Evolutionary conservation across 2,113 vertebrate species (phyloP), one percentile per base, ranked within the genome.

Genomic region (Trachemys scripta): DNA sequence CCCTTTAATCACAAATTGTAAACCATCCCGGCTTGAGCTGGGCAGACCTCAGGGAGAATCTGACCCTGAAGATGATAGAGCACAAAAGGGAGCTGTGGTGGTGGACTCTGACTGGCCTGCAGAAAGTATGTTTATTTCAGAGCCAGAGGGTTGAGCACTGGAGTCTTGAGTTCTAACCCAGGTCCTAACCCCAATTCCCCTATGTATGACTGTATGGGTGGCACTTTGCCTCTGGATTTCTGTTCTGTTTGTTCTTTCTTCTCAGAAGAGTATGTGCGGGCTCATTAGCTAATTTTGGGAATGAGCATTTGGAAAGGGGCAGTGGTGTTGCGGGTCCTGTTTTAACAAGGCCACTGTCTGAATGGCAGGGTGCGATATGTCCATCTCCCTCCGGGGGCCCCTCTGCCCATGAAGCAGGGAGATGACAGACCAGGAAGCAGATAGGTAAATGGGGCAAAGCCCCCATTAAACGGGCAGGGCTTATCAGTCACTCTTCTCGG

Each of bases 381-480:
- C 82, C 72, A 38, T 53, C 83, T 75, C 22, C 45, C 78, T 65
- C 78, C 19, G 72, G n/a, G 51, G 59, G 45, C 47, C 82, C 45
- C 65, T 72, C 82, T 51, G 51, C 83, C 84, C 81, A 35, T 2
- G 24, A 72, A 80, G 35, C 35, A 82, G 57, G 91, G 85, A 88
- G 81, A 92, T 88, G 79, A 80, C 83, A 84, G 86, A 82, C 59
- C 92, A 85, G 82, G 75, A 72, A 78, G n/a, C 84, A 76, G 88
- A 29, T 50, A 80, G 88, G 88, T 86, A 92, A 92, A 84, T 47
- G 69, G 81, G 17, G 45, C 65, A 35, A 7, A 5, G 0, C 50
- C 54, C 94, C 84, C 56, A 59, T 45, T 19, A 1, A 38, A 84
- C 69, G 53, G 91, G 53, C 6, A 0, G 42, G 17, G 80, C 72